phyloP scores from a whole-genome alignment of 2,888 invertebrate species.

The Drosophila paranaensis region DNA sequence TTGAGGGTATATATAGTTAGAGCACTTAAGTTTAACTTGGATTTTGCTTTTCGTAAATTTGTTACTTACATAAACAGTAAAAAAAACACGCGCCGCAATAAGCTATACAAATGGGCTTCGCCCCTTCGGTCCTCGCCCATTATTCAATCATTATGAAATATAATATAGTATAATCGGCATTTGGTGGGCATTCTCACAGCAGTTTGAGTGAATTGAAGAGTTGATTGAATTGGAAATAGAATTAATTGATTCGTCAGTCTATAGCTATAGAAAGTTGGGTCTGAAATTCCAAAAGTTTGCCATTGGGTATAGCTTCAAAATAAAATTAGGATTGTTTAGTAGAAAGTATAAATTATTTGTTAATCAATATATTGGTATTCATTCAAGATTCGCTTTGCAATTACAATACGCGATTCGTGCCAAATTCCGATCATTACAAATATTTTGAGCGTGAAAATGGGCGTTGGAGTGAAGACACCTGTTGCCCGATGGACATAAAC shows the following conservation, averaged over 20 bases:
- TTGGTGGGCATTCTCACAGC: neutral
- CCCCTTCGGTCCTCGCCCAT: neutral
- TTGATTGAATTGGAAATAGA: neutral
- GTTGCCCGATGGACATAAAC: slow-evolving; percentile 47
- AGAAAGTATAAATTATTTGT: slow-evolving; percentile 7
- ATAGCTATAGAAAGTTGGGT: neutral
- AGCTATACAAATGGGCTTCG: neutral
- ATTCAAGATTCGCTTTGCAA: neutral
- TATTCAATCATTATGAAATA: slow-evolving; percentile 7
- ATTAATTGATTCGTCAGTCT: neutral
- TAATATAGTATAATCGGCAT: neutral
- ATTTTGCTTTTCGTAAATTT: neutral
- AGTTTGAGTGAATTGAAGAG: neutral
- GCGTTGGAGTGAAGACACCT: slow-evolving; percentile 30
- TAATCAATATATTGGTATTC: slow-evolving; percentile 14
- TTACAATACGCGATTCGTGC: slow-evolving; percentile 3
- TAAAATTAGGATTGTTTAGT: neutral
- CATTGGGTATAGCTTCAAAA: slow-evolving; percentile 32
- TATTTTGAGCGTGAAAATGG: slow-evolving; percentile 54
- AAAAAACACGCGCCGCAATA: neutral
- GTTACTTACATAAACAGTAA: neutral
- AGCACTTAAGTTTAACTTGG: too few species aligned
- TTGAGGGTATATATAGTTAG: too few species aligned
- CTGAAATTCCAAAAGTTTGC: neutral
- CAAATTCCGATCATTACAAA: slow-evolving; percentile 15